Percentiles rank a stretch among this genome's conserved stretches.
These are phyloP conservation scores for Lepus americanus DNA, from an alignment of 2,113 vertebrate genomes.

Conservation along the genomic window DNA sequence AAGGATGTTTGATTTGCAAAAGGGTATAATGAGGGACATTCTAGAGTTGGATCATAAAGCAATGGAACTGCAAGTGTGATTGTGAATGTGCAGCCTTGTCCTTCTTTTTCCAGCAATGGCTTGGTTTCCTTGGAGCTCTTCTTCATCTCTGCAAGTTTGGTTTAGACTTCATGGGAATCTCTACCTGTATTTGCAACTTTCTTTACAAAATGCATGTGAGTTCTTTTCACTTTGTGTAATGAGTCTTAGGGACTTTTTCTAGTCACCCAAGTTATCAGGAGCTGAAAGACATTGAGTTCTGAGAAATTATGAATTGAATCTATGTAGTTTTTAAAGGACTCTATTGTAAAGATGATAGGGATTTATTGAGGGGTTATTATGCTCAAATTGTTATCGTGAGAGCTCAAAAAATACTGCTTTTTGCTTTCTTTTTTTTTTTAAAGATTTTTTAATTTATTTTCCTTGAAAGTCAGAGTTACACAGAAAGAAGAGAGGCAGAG, in stretches of 20 bases:
- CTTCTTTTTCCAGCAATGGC: not conserved
- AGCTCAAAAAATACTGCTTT: not conserved
- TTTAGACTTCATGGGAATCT: not conserved
- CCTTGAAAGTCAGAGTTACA: too few relatives aligned
- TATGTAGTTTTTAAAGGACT: not conserved
- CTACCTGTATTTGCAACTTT: not conserved
- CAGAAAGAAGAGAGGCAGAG: too few relatives aligned
- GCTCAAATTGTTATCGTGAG: not conserved
- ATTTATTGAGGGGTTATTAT: not conserved
- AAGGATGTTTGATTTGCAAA: not conserved
- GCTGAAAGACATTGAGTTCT: not conserved
- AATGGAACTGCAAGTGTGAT: not conserved
- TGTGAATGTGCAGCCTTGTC: too few relatives aligned
- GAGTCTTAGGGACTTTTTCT: not conserved
- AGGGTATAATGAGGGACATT: not conserved
- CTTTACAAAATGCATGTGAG: not conserved
- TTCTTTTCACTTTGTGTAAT: not conserved
- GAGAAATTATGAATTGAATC: not conserved
- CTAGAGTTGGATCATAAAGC: not conserved
- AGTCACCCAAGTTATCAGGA: not conserved
- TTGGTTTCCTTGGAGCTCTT: not conserved
- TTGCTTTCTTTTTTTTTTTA: not conserved
- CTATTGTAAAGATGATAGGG: slow-evolving; percentile 1
- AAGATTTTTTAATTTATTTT: too few relatives aligned
- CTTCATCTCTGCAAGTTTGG: not conserved